phyloP scores from a whole-genome alignment of 2,113 vertebrate species.

The Podarcis muralis region DNA sequence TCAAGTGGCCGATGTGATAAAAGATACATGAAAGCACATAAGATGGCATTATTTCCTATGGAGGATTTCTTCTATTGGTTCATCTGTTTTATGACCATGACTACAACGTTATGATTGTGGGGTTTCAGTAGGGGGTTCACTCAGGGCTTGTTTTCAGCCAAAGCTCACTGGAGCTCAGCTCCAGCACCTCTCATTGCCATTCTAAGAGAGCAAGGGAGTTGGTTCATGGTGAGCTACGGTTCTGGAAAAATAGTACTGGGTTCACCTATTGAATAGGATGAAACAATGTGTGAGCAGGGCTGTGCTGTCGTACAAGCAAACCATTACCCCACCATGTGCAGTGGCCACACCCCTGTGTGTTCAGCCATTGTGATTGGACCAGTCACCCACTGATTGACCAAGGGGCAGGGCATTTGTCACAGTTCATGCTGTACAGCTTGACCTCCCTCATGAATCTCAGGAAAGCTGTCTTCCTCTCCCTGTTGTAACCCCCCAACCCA shows the following conservation, averaged over 20 bases:
- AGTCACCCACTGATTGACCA: background rate
- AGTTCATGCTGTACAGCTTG: too few relatives aligned
- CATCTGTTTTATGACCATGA: conserved; percentile 19
- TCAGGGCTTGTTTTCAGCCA: too few relatives aligned
- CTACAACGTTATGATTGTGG: background rate
- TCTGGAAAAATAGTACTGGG: too few relatives aligned
- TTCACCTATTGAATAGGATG: background rate
- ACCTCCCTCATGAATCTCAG: too few relatives aligned
- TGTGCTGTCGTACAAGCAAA: background rate
- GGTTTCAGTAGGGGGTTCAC: background rate
- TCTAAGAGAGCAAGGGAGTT: too few relatives aligned
- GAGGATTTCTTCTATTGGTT: conserved; percentile 28
- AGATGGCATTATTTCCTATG: background rate
- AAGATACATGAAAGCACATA: conserved; percentile 60
- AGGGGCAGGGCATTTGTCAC: too few relatives aligned
- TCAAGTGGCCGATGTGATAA: conserved; percentile 56
- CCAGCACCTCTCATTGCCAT: too few relatives aligned
- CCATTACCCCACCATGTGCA: background rate
- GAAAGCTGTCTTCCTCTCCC: too few relatives aligned
- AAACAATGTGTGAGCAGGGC: background rate
- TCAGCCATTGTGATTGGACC: background rate
- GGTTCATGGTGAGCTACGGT: too few relatives aligned
- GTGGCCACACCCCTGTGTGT: background rate
- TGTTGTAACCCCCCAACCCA: too few relatives aligned
- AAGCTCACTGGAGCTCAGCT: too few relatives aligned